Conservation (phyloP, 2,888 invertebrate species). For the Cheilosia variabilis region DNA sequence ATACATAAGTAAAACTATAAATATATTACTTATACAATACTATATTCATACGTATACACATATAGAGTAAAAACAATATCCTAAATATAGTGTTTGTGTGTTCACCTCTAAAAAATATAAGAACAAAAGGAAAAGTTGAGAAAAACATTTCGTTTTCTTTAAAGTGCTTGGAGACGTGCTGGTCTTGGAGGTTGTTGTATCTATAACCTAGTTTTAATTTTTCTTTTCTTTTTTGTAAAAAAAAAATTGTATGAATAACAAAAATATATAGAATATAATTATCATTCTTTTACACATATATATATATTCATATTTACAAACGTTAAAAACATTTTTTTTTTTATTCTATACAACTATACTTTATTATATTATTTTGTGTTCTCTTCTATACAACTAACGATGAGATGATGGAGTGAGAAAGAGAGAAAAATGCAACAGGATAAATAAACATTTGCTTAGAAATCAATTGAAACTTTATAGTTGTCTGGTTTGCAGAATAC, state of each 20-base stretch:
- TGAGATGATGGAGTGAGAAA: slow-evolving; percentile 23
- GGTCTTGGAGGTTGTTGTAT: slow-evolving; percentile 44
- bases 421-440: slow-evolving; percentile 58
- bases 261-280: slow-evolving; percentile 44
- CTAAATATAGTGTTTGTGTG: slow-evolving; percentile 9
- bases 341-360: slow-evolving; percentile 28
- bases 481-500: slow-evolving; percentile 32
- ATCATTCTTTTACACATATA: slow-evolving; percentile 31
- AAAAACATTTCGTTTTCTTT: slow-evolving; percentile 18
- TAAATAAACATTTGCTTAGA: slow-evolving; percentile 48
- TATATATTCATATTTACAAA: slow-evolving; percentile 59
- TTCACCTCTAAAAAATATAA: slow-evolving; percentile 19
- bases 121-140: not conserved
- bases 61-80: slow-evolving; percentile 39
- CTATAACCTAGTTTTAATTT: slow-evolving; percentile 21
- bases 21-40: slow-evolving; percentile 36
- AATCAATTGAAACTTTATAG: slow-evolving; percentile 58
- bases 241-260: slow-evolving; percentile 65
- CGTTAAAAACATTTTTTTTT: slow-evolving; percentile 8
- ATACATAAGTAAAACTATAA: slow-evolving; percentile 38
- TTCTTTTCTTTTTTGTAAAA: slow-evolving; percentile 31
- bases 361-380: slow-evolving; percentile 19
- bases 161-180: slow-evolving; percentile 57
- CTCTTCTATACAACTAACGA: slow-evolving; percentile 16
- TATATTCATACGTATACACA: slow-evolving; percentile 43